Conservation (phyloP, 92 coral and sea anemone genomes). For the Bergia puertoricense region DNA sequence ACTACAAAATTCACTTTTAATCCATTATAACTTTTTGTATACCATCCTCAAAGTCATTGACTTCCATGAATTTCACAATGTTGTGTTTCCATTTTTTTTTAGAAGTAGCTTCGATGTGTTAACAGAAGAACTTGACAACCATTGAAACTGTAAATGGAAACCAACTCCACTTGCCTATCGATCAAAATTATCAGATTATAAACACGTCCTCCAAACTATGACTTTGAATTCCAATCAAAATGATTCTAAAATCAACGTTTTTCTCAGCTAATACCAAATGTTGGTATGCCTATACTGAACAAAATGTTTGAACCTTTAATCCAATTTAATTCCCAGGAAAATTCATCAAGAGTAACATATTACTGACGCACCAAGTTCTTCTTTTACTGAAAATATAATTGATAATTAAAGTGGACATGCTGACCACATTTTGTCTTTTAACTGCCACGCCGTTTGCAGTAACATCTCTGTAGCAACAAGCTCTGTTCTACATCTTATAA, state of each 20-base stretch:
- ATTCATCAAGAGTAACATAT: neutral
- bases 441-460: neutral
- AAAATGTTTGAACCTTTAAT: neutral
- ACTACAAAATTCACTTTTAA: neutral
- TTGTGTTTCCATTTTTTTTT: neutral
- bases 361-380: neutral
- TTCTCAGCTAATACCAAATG: neutral
- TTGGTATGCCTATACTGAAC: neutral
- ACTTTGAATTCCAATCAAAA: neutral
- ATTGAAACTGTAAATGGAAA: neutral
- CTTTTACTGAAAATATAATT: neutral
- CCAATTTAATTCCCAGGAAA: neutral
- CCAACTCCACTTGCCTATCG: neutral
- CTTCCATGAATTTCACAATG: neutral
- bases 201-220: neutral
- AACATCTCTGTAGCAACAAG: constrained; percentile 34
- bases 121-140: neutral
- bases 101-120: neutral
- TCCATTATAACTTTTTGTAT: neutral
- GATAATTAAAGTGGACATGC: neutral
- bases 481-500: neutral
- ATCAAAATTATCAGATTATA: neutral
- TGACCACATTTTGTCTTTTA: neutral
- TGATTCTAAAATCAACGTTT: neutral
- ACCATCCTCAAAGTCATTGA: neutral